A percentile compares a stretch with the other conserved stretches of the same genome.
phyloP scores from a whole-genome alignment of 2,888 invertebrate genomes.

The Drosophila ustulata region DNA sequence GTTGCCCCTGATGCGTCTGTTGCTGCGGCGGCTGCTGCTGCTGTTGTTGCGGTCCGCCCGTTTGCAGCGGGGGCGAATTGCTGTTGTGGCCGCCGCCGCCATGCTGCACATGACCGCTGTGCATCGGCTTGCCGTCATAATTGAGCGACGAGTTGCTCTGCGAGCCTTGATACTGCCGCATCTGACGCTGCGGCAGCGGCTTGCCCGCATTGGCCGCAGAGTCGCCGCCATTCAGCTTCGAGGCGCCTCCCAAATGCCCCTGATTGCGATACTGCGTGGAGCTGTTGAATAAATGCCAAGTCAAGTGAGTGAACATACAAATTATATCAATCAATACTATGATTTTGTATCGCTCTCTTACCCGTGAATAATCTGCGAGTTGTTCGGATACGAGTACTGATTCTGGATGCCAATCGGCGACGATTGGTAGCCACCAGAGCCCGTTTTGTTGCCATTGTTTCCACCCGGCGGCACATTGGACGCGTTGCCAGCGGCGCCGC shows the following conservation, averaged over 20 bases:
- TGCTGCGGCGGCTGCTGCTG: conserved; percentile 53
- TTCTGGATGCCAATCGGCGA: conserved; percentile 78
- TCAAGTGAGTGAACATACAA: too few relatives aligned
- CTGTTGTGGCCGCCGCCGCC: conserved; percentile 67
- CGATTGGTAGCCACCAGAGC: conserved; percentile 72
- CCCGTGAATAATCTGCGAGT: conserved; percentile 76
- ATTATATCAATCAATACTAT: too few relatives aligned
- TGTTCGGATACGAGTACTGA: conserved; percentile 78
- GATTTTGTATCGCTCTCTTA: conserved; percentile 34
- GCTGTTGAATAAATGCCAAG: conserved; percentile 40
- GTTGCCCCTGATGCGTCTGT: conserved; percentile 52
- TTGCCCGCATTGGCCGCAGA: conserved; percentile 75
- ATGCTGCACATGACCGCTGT: conserved; percentile 74
- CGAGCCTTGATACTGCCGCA: conserved; percentile 82
- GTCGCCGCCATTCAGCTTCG: conserved; percentile 84
- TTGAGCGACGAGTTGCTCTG: conserved; percentile 79
- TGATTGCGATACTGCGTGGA: conserved; percentile 78
- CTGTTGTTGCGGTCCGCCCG: conserved; percentile 56
- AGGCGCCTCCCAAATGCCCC: conserved; percentile 72
- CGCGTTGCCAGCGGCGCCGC: conserved; percentile 43
- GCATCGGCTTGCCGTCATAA: conserved; percentile 80
- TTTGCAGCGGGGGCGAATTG: conserved; percentile 80
- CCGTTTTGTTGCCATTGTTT: conserved; percentile 48
- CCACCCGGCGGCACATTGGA: conserved; percentile 57
- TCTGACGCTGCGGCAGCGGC: conserved; percentile 82